Percentiles rank a stretch among this genome's conserved stretches.
phyloP scores from a whole-genome alignment of 2,797 vertebrate species.

The Protonibea diacanthus region DNA sequence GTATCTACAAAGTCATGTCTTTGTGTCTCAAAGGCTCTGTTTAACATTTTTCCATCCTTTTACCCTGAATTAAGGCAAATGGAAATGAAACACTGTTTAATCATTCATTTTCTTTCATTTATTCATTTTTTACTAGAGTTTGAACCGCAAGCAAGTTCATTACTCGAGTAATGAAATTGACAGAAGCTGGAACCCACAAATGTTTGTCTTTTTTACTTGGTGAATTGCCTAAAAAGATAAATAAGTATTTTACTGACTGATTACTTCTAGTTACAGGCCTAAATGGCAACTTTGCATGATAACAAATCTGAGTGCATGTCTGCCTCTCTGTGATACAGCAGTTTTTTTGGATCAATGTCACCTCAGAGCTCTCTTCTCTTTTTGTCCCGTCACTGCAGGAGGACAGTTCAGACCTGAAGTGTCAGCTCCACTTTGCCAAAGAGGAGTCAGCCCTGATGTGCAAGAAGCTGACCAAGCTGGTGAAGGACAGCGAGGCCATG shows the following conservation, averaged over 20 bases:
- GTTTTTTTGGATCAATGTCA: slow-evolving; percentile 26
- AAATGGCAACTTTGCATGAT: neutral
- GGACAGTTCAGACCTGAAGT: slow-evolving; percentile 96
- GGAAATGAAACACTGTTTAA: neutral
- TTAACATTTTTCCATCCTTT: neutral
- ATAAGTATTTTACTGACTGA: neutral
- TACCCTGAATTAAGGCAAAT: neutral
- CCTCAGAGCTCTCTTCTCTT: slow-evolving; percentile 19
- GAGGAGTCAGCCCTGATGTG: slow-evolving; percentile 98
- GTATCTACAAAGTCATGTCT: neutral
- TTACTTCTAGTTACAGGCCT: neutral
- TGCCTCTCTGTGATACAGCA: slow-evolving; percentile 14
- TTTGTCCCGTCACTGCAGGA: slow-evolving; percentile 83
- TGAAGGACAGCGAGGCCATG: slow-evolving; percentile 96
- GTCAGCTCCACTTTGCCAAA: slow-evolving; percentile 98
- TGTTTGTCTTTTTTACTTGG: neutral
- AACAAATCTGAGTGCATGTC: neutral
- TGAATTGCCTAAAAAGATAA: neutral
- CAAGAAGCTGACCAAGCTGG: slow-evolving; percentile 97
- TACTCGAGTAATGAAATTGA: neutral
- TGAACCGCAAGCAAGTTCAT: neutral
- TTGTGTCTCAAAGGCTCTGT: neutral
- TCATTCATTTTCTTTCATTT: neutral
- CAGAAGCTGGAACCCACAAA: neutral
- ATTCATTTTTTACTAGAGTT: neutral